These are phyloP conservation scores for Hydraecia micacea DNA, from an alignment of 2,888 invertebrate species.

Conservation along the genomic window DNA sequence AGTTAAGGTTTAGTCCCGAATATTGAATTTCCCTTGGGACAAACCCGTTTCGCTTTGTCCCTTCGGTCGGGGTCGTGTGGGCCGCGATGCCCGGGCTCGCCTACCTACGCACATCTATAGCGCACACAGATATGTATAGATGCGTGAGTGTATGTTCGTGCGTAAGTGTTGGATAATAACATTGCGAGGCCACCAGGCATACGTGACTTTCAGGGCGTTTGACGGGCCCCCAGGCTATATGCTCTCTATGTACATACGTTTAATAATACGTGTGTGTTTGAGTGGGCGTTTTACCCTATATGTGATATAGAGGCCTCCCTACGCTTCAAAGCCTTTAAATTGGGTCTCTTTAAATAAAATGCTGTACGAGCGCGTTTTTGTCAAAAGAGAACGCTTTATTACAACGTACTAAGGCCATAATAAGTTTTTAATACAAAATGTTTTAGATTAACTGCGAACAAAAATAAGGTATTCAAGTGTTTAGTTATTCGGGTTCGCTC, in stretches of 20 bases:
- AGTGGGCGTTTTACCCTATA: constrained; percentile 82
- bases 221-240: constrained; percentile 86
- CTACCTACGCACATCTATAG: constrained; percentile 73
- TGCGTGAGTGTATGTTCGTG: constrained; percentile 80
- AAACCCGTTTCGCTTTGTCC: constrained; percentile 91
- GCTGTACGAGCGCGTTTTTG: constrained; percentile 69
- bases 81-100: constrained; percentile 87
- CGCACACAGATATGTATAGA: constrained; percentile 67
- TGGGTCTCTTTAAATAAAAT: constrained; percentile 87
- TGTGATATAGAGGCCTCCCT: constrained; percentile 82
- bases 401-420: constrained; percentile 51
- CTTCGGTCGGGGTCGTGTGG: constrained; percentile 89
- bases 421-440: constrained; percentile 53
- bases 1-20: constrained; percentile 91
- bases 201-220: constrained; percentile 89
- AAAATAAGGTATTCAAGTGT: constrained; percentile 28
- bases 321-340: constrained; percentile 87
- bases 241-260: constrained; percentile 75
- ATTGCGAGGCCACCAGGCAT: constrained; percentile 87
- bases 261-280: constrained; percentile 75
- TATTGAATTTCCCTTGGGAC: constrained; percentile 91
- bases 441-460: constrained; percentile 43
- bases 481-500: constrained; percentile 5
- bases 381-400: constrained; percentile 69
- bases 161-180: constrained; percentile 90